Base-by-base conservation (phyloP, 2,888 invertebrate genomes). In the Amblyjoppa fuscipennis region DNA sequence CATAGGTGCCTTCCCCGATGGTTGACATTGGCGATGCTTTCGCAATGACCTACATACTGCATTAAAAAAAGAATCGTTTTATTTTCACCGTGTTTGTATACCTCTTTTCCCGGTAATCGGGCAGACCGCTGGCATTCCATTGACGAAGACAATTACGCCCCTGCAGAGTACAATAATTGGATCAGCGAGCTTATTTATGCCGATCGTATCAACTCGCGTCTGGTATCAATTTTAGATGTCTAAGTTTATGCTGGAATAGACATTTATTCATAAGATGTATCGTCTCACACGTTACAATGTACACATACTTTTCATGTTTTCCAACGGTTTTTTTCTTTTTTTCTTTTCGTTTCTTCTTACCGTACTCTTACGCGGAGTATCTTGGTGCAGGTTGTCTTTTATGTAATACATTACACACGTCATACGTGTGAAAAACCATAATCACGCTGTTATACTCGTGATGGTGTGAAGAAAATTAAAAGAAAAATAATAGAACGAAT, bases 221-320 rank as follows among this genome's bases (percentile, higher is more conserved):
- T 61, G 13, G 16, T 34, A 64, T 34, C 56, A 74, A 61, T 74
- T 45, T 16, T 41, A 1, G 41, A 59, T 34, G 16, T 11, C 0
- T 49, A 11, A 45, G 13, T 31, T 25, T 59, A 81, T 81, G 79
- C 66, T 83, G 69, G 81, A 86, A 87, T 89, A 88, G 86, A 83
- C 81, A 78, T 91, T 92, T 91, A 91, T 92, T 92, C 89, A 87
- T 88, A 88, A 89, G 89, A 90, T 74, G 89, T 90, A 87, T 85
- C 73, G 85, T 88, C 90, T 88, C 88, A 91, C 89, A 89, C 88
- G 81, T 90, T 92, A 92, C 88, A 91, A 90, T 91, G 82, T 91
- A 91, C 88, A 91, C 85, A 87, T 87, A 89, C 73, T 88, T 89
- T 89, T 83, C 88, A 84, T 38, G 64, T 20, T 53, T 70, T 51